Evolutionary conservation across 2,113 vertebrate species (phyloP).

Genomic region (Odontophorus gujanensis): DNA sequence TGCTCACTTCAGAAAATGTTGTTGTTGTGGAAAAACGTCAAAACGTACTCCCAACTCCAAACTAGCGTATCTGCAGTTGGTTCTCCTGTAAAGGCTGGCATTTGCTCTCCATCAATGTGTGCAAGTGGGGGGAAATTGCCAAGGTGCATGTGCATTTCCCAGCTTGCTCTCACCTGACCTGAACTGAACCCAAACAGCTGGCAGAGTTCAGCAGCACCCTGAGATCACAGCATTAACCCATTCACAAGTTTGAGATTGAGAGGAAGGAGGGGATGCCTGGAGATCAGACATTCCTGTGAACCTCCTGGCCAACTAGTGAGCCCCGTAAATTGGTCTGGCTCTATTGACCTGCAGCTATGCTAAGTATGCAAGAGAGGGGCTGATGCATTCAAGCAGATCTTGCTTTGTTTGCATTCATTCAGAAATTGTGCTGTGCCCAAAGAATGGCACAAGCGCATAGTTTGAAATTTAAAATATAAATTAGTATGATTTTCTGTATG

Average conservation of each 20-base stretch:
- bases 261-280: not conserved
- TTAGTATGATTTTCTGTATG: not conserved
- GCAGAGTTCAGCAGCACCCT: not conserved
- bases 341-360: conserved; percentile 53
- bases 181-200: not conserved
- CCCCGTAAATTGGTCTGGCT: conserved; percentile 40
- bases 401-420: conserved; percentile 43
- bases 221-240: not conserved
- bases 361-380: not conserved
- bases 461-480: not conserved
- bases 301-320: not conserved
- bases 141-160: not conserved
- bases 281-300: not conserved
- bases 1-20: not conserved
- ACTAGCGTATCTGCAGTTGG: not conserved
- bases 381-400: conserved; percentile 1
- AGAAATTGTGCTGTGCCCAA: not conserved
- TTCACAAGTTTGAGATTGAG: not conserved
- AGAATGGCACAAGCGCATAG: not conserved
- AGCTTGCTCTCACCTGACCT: not conserved
- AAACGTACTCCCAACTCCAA: not conserved
- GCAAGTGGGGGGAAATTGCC: not conserved
- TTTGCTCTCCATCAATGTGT: not conserved
- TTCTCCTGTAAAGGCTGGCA: not conserved
- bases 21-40: not conserved